These are phyloP conservation scores for Zaprionus vittiger DNA, from an alignment of 1,140 invertebrate genomes.

Conservation along the genomic window DNA sequence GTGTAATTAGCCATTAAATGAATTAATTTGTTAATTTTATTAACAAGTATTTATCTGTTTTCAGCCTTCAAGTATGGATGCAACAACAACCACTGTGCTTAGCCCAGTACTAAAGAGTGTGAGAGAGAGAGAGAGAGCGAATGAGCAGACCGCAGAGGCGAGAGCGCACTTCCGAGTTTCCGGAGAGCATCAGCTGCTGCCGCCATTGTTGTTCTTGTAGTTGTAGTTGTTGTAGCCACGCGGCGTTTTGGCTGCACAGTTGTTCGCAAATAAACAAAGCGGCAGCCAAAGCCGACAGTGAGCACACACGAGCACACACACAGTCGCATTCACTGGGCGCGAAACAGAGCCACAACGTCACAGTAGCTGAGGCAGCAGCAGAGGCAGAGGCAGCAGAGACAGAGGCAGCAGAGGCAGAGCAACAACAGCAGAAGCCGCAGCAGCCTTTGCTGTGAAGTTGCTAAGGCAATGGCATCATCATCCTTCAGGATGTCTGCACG, in stretches of 20 bases:
- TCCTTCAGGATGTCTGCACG: slow-evolving; percentile 45
- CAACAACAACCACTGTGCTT: slow-evolving; percentile 1
- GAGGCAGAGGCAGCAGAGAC: neutral
- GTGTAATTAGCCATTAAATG: neutral
- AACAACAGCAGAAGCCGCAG: slow-evolving; percentile 35
- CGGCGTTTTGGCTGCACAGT: slow-evolving; percentile 55
- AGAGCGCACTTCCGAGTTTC: slow-evolving; percentile 1
- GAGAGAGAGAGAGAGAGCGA: neutral
- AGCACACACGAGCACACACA: slow-evolving; percentile 17
- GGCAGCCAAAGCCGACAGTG: slow-evolving; percentile 54
- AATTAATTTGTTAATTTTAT: neutral
- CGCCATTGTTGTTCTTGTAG: slow-evolving; percentile 25
- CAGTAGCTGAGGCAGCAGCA: slow-evolving; percentile 30
- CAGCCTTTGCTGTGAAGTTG: slow-evolving; percentile 45
- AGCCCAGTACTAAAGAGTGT: neutral
- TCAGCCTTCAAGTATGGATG: neutral
- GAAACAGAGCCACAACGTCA: slow-evolving; percentile 32
- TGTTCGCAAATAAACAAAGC: slow-evolving; percentile 76
- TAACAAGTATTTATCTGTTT: neutral
- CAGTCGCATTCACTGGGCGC: slow-evolving; percentile 6
- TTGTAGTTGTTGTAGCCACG: slow-evolving; percentile 31
- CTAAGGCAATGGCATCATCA: slow-evolving; percentile 80
- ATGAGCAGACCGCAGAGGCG: slow-evolving; percentile 7
- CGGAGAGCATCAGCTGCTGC: slow-evolving; percentile 52
- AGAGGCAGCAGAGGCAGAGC: slow-evolving; percentile 29